Conservation (phyloP, 2,888 invertebrate genomes). For the Hydropsyche betteni region DNA sequence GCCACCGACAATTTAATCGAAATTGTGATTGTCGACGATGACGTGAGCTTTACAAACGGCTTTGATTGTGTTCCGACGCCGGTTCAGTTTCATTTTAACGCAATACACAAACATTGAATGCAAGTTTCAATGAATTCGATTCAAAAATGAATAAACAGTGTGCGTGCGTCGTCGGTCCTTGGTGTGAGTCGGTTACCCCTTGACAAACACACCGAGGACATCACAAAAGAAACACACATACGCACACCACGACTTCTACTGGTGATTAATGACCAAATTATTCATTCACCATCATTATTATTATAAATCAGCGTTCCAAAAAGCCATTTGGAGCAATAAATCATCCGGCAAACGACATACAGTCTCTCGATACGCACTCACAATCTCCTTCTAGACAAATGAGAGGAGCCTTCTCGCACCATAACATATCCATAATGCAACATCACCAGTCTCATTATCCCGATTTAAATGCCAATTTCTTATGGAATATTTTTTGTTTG, state of each 20-base stretch:
- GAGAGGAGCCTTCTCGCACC: slow-evolving; percentile 27
- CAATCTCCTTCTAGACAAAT: slow-evolving; percentile 40
- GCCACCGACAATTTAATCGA: slow-evolving; percentile 18
- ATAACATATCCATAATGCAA: slow-evolving; percentile 38
- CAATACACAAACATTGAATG: too few species aligned
- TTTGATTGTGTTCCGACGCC: slow-evolving; percentile 26
- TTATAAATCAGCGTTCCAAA: slow-evolving; percentile 48
- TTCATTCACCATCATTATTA: slow-evolving; percentile 50
- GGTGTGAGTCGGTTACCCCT: slow-evolving; percentile 18
- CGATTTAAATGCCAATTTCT: slow-evolving; percentile 22
- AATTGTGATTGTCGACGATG: slow-evolving; percentile 12
- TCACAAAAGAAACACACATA: slow-evolving; percentile 19
- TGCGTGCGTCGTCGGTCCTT: background rate
- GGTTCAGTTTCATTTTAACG: background rate
- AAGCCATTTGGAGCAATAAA: slow-evolving; percentile 49
- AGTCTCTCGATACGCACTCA: slow-evolving; percentile 37
- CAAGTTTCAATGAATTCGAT: too few species aligned
- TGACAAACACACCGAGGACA: slow-evolving; percentile 43
- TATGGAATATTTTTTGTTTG: background rate
- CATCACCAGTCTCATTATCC: slow-evolving; percentile 33
- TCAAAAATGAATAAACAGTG: too few species aligned
- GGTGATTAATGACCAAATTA: slow-evolving; percentile 49
- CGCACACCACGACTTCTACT: slow-evolving; percentile 15
- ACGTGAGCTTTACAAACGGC: background rate
- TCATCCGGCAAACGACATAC: slow-evolving; percentile 48